Evolutionary conservation across 2,888 invertebrate genomes (phyloP).

Genomic region (Petrolisthes manimaculis): DNA sequence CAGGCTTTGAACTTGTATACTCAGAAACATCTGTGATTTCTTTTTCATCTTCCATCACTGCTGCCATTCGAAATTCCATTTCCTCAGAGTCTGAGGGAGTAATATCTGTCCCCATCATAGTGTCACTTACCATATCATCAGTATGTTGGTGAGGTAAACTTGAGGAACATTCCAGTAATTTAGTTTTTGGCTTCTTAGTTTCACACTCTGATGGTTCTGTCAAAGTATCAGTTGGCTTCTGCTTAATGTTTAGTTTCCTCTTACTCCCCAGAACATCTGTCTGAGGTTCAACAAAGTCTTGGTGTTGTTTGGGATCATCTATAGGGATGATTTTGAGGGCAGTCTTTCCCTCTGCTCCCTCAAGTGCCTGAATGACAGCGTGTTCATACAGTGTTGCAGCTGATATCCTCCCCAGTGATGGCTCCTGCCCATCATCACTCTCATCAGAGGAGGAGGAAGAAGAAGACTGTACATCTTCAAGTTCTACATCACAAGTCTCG

Average conservation of each 20-base stretch:
- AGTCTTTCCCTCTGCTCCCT: conserved; percentile 17
- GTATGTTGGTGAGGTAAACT: too few species aligned
- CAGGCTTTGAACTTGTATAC: neutral
- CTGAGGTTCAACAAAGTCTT: neutral
- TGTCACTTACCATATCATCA: too few species aligned
- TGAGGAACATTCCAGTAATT: too few species aligned
- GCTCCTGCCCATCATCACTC: conserved; percentile 42
- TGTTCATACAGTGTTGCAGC: conserved; percentile 63
- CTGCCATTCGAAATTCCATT: neutral
- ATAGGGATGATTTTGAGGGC: neutral
- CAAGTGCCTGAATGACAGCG: conserved; percentile 52
- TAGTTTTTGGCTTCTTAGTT: neutral
- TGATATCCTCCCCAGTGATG: conserved; percentile 55
- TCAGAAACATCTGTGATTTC: neutral
- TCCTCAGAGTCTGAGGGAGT: neutral
- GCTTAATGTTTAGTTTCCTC: neutral
- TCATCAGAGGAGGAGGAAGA: conserved; percentile 60
- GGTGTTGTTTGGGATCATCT: neutral
- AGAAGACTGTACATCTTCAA: conserved; percentile 6
- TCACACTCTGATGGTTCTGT: neutral
- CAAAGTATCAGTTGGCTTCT: too few species aligned
- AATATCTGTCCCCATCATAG: too few species aligned
- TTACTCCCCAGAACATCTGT: neutral
- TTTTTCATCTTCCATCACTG: neutral
- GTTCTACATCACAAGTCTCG: conserved; percentile 30